phyloP scores from a whole-genome alignment of 2,113 vertebrate species.

The Mungos mungo region DNA sequence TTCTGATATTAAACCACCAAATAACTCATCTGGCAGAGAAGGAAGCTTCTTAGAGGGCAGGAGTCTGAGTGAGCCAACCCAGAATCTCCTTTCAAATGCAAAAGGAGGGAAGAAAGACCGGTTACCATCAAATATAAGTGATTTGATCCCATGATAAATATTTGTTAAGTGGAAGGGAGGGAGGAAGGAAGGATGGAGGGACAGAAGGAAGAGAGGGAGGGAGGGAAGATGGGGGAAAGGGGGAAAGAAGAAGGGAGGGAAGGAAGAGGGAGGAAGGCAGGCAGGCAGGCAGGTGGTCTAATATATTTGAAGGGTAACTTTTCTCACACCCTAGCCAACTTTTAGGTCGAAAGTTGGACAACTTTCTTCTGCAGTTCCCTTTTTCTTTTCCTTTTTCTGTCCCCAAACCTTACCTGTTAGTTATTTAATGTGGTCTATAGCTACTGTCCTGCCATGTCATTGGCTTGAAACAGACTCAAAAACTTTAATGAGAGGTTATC shows the following conservation, averaged over 20 bases:
- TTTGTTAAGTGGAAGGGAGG: not conserved
- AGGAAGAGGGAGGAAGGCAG: not conserved
- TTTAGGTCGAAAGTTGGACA: not conserved
- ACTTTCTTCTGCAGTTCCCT: not conserved
- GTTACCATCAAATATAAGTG: not conserved
- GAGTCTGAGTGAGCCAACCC: not conserved
- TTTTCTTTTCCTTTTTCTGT: conserved; percentile 2
- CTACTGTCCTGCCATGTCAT: conserved; percentile 45
- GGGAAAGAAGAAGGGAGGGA: too few relatives aligned
- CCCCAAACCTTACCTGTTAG: conserved; percentile 30
- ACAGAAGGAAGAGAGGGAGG: not conserved
- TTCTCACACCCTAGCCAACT: conserved; percentile 7
- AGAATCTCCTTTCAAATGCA: not conserved
- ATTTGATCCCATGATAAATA: not conserved
- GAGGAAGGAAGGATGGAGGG: too few relatives aligned
- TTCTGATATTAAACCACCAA: not conserved
- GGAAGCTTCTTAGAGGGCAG: not conserved
- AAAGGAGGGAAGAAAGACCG: not conserved
- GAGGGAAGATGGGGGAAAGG: too few relatives aligned
- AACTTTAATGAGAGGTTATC: conserved; percentile 63
- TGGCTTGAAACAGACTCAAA: conserved; percentile 56
- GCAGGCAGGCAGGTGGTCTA: not conserved
- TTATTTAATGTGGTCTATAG: conserved; percentile 28
- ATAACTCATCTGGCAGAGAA: not conserved
- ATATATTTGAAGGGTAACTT: not conserved